Percentiles rank a stretch among this genome's conserved stretches.
Conservation (phyloP, 2,113 vertebrate genomes). For the Chrysochloris asiatica region DNA sequence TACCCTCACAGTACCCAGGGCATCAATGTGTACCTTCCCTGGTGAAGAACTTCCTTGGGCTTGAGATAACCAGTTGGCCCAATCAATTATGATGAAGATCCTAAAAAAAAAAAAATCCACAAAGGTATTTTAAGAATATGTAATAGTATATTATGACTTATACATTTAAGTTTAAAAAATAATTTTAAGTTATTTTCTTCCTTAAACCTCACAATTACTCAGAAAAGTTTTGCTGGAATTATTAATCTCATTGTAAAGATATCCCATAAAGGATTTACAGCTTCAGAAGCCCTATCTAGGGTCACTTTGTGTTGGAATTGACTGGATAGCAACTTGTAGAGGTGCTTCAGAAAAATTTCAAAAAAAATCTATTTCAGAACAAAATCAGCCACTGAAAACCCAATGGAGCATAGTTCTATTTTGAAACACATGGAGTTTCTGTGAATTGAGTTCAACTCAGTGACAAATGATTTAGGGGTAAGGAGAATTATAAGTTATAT, state of each 20-base stretch:
- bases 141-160: neutral
- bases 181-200: neutral
- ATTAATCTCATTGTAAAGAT: no score
- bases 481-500: neutral
- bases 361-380: neutral
- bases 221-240: neutral
- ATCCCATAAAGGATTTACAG: no score
- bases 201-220: neutral
- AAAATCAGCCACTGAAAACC: neutral
- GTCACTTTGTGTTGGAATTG: no score
- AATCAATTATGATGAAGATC: constrained; percentile 11
- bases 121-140: neutral
- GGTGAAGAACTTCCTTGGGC: neutral
- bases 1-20: neutral
- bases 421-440: no score
- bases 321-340: neutral
- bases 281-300: no score
- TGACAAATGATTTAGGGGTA: neutral
- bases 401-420: neutral
- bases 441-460: no score
- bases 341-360: neutral
- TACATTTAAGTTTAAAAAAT: neutral
- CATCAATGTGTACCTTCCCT: neutral
- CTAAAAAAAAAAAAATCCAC: neutral
- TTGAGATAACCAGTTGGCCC: neutral